A percentile compares a stretch with the other conserved stretches of the same genome.
These are phyloP conservation scores for Hippoglossus stenolepis DNA, from an alignment of 2,113 vertebrate genomes.

Conservation along the genomic window DNA sequence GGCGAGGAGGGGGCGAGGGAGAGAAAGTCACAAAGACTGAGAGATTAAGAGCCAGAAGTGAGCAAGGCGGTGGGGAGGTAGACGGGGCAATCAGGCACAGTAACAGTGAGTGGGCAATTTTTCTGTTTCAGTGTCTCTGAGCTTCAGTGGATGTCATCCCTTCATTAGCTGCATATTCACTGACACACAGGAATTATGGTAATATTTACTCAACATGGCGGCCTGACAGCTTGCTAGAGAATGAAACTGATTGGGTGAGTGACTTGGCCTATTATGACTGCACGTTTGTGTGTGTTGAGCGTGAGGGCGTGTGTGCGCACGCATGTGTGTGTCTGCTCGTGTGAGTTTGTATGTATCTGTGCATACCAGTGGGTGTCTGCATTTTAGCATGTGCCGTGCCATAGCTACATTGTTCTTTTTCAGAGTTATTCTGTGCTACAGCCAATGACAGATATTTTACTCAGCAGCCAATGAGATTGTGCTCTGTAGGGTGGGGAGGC, in stretches of 20 bases:
- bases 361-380: slow-evolving; percentile 65
- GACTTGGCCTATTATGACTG: slow-evolving; percentile 64
- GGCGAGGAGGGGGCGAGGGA: neutral
- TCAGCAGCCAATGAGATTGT: slow-evolving; percentile 80
- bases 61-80: slow-evolving; percentile 2
- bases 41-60: slow-evolving; percentile 14
- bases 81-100: slow-evolving; percentile 32
- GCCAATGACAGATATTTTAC: slow-evolving; percentile 74
- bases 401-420: slow-evolving; percentile 72
- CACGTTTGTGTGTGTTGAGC: slow-evolving; percentile 47
- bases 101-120: slow-evolving; percentile 50
- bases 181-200: slow-evolving; percentile 73
- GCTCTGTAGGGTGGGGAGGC: slow-evolving; percentile 56
- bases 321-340: slow-evolving; percentile 33
- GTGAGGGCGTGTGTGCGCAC: slow-evolving; percentile 19
- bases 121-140: slow-evolving; percentile 62
- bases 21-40: slow-evolving; percentile 13
- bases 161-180: slow-evolving; percentile 76
- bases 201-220: slow-evolving; percentile 77
- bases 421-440: slow-evolving; percentile 72
- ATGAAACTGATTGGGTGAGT: slow-evolving; percentile 74
- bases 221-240: slow-evolving; percentile 74
- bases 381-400: slow-evolving; percentile 80
- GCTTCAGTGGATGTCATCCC: slow-evolving; percentile 72
- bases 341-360: slow-evolving; percentile 37